These are phyloP conservation scores for Noturus placidus DNA, from an alignment of 2,113 vertebrate genomes.

Conservation along the genomic window DNA sequence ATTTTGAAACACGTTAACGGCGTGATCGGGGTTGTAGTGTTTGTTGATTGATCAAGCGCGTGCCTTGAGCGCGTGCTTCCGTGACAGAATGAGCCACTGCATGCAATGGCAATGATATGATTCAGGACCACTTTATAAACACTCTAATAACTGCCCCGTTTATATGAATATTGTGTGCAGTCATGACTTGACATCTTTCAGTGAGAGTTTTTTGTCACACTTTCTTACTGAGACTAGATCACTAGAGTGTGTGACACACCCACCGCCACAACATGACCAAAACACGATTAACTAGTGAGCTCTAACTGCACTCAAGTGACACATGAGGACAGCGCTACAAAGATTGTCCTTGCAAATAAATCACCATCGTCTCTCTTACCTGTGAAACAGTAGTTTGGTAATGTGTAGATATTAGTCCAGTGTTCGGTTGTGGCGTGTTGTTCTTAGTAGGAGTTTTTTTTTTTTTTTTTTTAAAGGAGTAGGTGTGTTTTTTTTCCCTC, in stretches of 20 bases:
- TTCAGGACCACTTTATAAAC: background rate
- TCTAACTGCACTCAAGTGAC: background rate
- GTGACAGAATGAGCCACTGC: background rate
- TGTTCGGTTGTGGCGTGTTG: background rate
- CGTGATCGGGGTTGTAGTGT: background rate
- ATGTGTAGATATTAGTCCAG: slow-evolving; percentile 14
- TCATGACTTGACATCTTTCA: background rate
- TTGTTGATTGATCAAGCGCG: too few species aligned
- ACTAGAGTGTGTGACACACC: background rate
- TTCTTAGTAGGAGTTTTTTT: slow-evolving; percentile 6
- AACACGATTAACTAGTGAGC: background rate
- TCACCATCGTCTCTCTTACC: slow-evolving; percentile 1
- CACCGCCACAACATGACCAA: background rate
- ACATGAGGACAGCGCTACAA: background rate
- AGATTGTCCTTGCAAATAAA: background rate
- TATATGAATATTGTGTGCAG: background rate
- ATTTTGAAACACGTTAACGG: background rate
- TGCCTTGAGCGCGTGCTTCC: background rate
- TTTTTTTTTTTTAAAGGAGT: too few species aligned
- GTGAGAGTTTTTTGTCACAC: background rate
- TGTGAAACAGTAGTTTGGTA: background rate
- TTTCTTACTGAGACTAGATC: background rate
- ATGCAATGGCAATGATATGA: background rate
- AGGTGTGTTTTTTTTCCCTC: background rate
- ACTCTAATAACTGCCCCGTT: background rate